Base-by-base conservation (phyloP, 2,797 vertebrate genomes). In the Hippopotamyrus pictus region DNA sequence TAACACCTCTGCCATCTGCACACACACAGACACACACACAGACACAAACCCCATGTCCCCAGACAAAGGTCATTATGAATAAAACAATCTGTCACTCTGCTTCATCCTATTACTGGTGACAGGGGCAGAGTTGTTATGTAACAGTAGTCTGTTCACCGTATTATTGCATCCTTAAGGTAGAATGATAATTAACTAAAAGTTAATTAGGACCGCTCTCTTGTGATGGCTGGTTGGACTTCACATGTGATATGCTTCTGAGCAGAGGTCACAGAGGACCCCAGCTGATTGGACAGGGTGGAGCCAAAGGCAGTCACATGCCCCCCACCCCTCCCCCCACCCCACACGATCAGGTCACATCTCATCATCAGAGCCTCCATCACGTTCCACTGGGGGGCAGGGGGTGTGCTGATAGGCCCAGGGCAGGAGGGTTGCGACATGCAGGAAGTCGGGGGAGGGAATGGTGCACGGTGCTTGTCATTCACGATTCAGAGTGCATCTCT, bases 321-420 rank as follows among this genome's bases (percentile, higher is more conserved):
- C 83, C 54, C 91, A 91, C 92, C 92, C 89, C 93, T 92, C 50
- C 88, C 93, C 94, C 94, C 94, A 6, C 7, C 44, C 95, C 94
- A 95, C 91, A 94, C 94, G 95, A 95, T 96, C 96, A 96, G 94
- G 93, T 94, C 93, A 92, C 93, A 96, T 96, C 95, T 95, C 93
- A 91, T 96, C 96, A 96, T 93, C 93, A 92, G 93, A 91, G 93
- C 93, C 94, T 96, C 94, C 93, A 93, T 96, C 95, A 94, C 91
- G 91, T 92, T 92, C 94, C 95, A 37, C n/a, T 84, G 46, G 41
- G 19, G 44, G 22, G 79, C 37, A 19, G 79, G 44, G 19, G 79
- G 37, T 25, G 41, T 82, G 79, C 37, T 48, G 5, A 76, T 19
- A 41, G 33, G 62, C 62, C 62, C 62, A 65, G 25, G 33, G 69